Evolutionary conservation across 2,797 vertebrate species (phyloP).

Genomic region (Macropodus opercularis): DNA sequence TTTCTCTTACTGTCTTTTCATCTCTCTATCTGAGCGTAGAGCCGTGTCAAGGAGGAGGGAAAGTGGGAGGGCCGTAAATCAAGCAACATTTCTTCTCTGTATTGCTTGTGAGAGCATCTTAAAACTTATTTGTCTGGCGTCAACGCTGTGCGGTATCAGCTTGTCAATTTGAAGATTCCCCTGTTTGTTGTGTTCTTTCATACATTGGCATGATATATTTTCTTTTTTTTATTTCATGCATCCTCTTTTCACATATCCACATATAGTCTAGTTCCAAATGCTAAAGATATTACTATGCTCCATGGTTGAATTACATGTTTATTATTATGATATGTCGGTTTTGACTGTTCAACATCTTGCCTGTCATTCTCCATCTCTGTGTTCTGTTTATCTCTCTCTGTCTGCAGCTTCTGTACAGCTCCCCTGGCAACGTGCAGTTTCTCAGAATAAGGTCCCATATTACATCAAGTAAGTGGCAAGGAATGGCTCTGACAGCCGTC

Average conservation of each 20-base stretch:
- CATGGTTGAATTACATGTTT: conserved; percentile 39
- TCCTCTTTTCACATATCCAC: neutral
- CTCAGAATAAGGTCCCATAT: conserved; percentile 98
- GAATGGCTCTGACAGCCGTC: conserved; percentile 20
- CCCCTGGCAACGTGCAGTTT: conserved; percentile 97
- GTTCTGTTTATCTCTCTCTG: conserved; percentile 26
- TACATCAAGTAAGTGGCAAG: conserved; percentile 96
- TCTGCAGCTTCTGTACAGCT: conserved; percentile 92
- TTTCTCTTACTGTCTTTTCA: conserved; percentile 73
- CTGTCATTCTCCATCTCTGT: conserved; percentile 5
- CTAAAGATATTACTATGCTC: conserved; percentile 43
- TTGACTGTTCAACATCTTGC: conserved; percentile 13
- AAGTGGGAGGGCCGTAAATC: conserved; percentile 62
- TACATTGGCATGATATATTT: too few relatives aligned
- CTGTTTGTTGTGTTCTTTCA: conserved; percentile 2
- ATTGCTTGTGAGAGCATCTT: conserved; percentile 46
- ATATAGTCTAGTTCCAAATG: conserved; percentile 30
- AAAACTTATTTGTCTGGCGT: conserved; percentile 28
- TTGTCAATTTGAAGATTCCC: conserved; percentile 21
- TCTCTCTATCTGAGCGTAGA: conserved; percentile 53
- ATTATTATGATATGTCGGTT: conserved; percentile 46
- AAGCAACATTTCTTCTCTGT: conserved; percentile 39
- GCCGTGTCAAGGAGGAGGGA: conserved; percentile 60
- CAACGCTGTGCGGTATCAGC: conserved; percentile 16
- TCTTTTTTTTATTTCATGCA: conserved; percentile 10